Conservation (phyloP, 2,888 invertebrate species). For the Tenthredo mesomela region DNA sequence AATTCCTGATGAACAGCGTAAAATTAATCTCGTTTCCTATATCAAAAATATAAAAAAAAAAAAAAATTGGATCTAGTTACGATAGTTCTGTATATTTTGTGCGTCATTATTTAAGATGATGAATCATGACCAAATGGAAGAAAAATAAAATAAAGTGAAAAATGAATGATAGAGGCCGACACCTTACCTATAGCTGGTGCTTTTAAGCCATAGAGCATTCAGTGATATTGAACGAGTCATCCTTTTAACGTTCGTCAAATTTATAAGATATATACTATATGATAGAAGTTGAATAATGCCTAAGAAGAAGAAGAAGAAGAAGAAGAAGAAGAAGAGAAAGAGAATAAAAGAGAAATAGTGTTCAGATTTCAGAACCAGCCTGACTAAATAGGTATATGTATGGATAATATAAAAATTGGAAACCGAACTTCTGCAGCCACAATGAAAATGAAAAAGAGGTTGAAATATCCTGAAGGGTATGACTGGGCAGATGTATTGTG, state of each 20-base stretch:
- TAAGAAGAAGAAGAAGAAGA: neutral
- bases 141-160: neutral
- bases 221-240: slow-evolving; percentile 28
- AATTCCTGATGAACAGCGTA: too few species aligned
- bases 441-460: neutral
- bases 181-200: slow-evolving; percentile 25
- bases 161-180: neutral
- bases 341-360: neutral
- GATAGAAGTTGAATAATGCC: neutral
- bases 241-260: neutral
- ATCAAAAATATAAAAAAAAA: too few species aligned
- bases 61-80: neutral
- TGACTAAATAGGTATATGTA: too few species aligned
- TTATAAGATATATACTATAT: neutral
- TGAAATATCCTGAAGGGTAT: neutral
- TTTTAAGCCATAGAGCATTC: slow-evolving; percentile 33
- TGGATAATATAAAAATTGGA: slow-evolving; percentile 17
- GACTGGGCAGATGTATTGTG: slow-evolving; percentile 9
- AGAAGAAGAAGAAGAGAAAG: neutral
- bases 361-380: neutral
- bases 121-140: neutral
- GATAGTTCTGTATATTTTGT: neutral
- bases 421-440: slow-evolving; percentile 18
- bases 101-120: slow-evolving; percentile 15
- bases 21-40: too few species aligned